Evolutionary conservation across 2,113 vertebrate species (phyloP), one percentile per base, ranked within the genome.

Genomic region (Castor canadensis): DNA sequence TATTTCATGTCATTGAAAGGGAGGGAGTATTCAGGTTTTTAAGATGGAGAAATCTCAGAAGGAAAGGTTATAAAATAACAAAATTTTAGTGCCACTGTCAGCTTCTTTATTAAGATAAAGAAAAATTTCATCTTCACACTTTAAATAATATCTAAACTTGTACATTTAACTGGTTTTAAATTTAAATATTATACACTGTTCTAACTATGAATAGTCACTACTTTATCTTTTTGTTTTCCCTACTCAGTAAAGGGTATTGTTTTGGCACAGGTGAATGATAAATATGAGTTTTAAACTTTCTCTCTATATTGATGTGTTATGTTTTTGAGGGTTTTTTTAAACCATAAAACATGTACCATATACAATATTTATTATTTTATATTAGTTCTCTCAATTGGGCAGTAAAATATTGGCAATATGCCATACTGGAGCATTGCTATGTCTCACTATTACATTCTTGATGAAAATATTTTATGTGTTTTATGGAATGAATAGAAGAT

Each of bases 401-500:
- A 95, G 93, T 92, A 69, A 94, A 91, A 45, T 87, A 95, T 92
- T 71, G 40, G 94, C 87, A 92, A 17, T 96, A 85, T 77, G 77
- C 28, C 71, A 89, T 94, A 80, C 12, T 87, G 45, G 45, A 92
- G 19, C 62, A 94, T 93, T 93, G 54, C 69, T 96, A 43, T 97
- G 24, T 91, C 73, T 87, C 86, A 71, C 47, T 97, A 84, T 97
- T 96, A 56, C 62, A 49, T 96, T 93, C 73, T 72, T 56, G 22
- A 95, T 94, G 96, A 95, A 86, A 96, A 86, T 93, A 98, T 97
- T 97, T 97, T 97, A 82, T 93, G 94, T 94, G 67, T 67, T 96
- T 94, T 79, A 79, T 66, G 75, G 72, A 95, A 92, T 97, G 96
- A 95, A 95, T 96, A 94, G 81, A 87, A 40, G 93, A 97, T 83